phyloP scores from a whole-genome alignment of 2,797 vertebrate genomes.

The Anguilla obscura region DNA sequence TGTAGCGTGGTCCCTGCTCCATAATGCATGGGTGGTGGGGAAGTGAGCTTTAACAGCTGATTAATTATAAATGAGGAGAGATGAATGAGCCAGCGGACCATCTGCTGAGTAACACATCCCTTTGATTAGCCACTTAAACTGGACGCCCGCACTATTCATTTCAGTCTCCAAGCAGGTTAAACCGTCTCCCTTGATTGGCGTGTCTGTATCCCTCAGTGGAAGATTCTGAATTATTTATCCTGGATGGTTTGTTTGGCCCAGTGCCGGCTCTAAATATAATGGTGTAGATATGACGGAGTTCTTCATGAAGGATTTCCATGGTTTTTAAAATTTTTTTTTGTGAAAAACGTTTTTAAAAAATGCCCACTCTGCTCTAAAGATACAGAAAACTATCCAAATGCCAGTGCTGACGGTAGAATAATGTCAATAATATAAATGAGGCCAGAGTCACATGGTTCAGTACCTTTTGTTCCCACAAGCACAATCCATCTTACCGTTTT shows the following conservation, averaged over 20 bases:
- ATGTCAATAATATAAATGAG: background rate
- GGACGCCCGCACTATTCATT: conserved; percentile 64
- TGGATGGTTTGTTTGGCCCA: conserved; percentile 56
- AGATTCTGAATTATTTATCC: conserved; percentile 71
- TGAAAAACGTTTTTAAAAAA: too few relatives aligned
- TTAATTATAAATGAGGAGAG: conserved; percentile 85
- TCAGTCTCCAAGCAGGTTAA: conserved; percentile 69
- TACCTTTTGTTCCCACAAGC: background rate
- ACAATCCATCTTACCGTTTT: background rate
- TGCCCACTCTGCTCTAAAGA: background rate
- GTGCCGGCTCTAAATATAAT: background rate
- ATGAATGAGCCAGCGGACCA: conserved; percentile 70
- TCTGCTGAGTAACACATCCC: conserved; percentile 70
- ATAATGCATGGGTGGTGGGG: conserved; percentile 56
- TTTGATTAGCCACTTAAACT: conserved; percentile 68
- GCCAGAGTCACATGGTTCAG: background rate
- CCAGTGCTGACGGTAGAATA: background rate
- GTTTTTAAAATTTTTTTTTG: background rate
- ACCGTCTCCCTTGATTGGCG: conserved; percentile 64
- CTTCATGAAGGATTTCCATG: background rate
- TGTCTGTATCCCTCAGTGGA: conserved; percentile 58
- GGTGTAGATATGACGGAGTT: background rate
- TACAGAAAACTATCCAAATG: background rate
- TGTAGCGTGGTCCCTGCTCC: conserved; percentile 45
- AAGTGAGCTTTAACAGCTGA: conserved; percentile 62